phyloP scores from a whole-genome alignment of 2,888 invertebrate genomes.

The Hypomecis punctinalis region DNA sequence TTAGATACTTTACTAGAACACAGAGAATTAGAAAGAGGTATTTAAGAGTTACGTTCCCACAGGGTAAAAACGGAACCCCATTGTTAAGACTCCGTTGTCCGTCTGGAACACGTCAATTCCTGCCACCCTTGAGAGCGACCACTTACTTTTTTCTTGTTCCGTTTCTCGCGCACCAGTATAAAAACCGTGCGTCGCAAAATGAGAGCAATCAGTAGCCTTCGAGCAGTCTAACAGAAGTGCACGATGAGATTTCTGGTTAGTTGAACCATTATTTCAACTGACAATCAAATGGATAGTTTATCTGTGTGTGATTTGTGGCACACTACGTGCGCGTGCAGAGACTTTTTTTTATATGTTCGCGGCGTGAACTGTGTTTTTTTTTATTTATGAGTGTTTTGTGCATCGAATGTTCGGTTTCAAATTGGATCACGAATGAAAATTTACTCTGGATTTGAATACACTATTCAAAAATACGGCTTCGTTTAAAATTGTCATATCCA shows the following conservation, averaged over 20 bases:
- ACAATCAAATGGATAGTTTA: conserved; percentile 24
- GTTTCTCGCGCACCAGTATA: conserved; percentile 74
- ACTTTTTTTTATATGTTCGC: neutral
- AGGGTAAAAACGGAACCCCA: too few species aligned
- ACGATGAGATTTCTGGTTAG: conserved; percentile 84
- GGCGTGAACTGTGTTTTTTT: conserved; percentile 3
- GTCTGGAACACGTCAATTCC: conserved; percentile 51
- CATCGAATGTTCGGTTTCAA: neutral
- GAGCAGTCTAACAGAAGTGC: conserved; percentile 84
- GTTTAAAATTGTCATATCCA: neutral
- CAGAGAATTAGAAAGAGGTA: too few species aligned
- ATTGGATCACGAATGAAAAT: conserved; percentile 3
- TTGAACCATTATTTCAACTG: conserved; percentile 44
- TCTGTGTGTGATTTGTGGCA: conserved; percentile 37
- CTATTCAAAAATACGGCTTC: too few species aligned
- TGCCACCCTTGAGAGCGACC: conserved; percentile 79
- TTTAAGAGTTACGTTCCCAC: too few species aligned
- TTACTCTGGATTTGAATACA: neutral
- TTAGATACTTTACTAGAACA: too few species aligned
- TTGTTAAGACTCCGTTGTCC: too few species aligned
- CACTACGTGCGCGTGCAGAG: conserved; percentile 32
- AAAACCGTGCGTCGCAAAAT: conserved; percentile 71
- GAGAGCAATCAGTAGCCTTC: conserved; percentile 83
- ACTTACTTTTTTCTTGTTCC: conserved; percentile 80
- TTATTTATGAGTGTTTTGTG: conserved; percentile 5